These are phyloP conservation scores for Pagetopsis macropterus DNA, from an alignment of 2,797 vertebrate genomes.

Conservation along the genomic window DNA sequence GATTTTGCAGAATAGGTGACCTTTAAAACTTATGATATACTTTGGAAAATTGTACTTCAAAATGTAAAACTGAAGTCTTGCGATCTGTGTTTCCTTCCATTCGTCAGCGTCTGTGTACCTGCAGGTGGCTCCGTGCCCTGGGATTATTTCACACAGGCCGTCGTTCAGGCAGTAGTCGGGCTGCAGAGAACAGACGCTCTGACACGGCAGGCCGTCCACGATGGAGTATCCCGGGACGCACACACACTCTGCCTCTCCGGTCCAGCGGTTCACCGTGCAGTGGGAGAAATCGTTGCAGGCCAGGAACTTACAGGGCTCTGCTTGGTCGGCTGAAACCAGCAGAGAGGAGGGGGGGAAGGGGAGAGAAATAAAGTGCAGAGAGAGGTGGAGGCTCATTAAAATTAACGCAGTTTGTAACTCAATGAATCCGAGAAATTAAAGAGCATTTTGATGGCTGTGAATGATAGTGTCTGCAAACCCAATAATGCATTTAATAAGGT, in stretches of 20 bases:
- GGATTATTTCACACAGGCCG: constrained; percentile 86
- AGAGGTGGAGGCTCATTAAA: constrained; percentile 45
- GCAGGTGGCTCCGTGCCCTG: constrained; percentile 88
- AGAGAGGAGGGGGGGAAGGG: neutral
- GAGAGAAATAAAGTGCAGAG: constrained; percentile 14
- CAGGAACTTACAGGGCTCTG: constrained; percentile 92
- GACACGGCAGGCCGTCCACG: constrained; percentile 83
- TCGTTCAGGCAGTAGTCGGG: constrained; percentile 86
- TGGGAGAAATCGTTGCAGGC: constrained; percentile 90
- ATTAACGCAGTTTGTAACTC: constrained; percentile 42
- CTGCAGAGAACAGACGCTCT: constrained; percentile 83
- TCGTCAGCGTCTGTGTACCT: constrained; percentile 81
- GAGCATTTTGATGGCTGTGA: constrained; percentile 59
- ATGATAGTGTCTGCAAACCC: constrained; percentile 35
- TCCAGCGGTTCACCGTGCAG: constrained; percentile 88
- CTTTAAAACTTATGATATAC: no score
- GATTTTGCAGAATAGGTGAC: no score
- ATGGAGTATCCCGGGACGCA: constrained; percentile 86
- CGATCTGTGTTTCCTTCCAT: neutral
- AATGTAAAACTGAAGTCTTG: neutral
- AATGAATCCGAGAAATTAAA: constrained; percentile 36
- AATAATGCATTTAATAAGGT: constrained; percentile 48
- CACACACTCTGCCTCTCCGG: constrained; percentile 87
- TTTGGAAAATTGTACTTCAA: neutral
- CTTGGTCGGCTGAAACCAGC: constrained; percentile 85